Evolutionary conservation across 2,113 vertebrate genomes (phyloP).

Genomic region (Sylvilagus bachmani): DNA sequence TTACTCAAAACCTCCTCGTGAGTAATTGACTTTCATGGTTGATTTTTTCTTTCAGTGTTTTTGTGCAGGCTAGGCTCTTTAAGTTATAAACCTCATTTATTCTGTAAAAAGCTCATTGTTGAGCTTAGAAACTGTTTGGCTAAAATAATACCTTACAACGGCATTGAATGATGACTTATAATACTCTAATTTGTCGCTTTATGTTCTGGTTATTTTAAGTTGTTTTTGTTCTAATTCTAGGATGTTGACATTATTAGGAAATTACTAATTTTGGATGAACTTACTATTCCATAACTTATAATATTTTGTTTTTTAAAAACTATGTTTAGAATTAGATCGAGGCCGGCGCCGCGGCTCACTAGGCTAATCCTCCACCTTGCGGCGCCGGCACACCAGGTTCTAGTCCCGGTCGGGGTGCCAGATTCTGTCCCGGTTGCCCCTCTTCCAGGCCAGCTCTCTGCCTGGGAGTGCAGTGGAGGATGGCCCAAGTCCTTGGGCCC

Average conservation of each 20-base stretch:
- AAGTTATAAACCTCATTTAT: background rate
- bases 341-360: too few species aligned
- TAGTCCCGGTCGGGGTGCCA: too few species aligned
- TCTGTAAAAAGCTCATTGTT: background rate
- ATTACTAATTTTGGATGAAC: background rate
- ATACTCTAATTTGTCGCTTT: background rate
- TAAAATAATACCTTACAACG: background rate
- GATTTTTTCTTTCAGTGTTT: background rate
- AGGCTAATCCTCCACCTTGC: too few species aligned
- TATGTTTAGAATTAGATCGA: conserved; percentile 8
- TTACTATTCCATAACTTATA: background rate
- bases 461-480: too few species aligned
- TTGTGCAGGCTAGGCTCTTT: background rate
- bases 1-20: background rate
- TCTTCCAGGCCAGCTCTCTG: too few species aligned
- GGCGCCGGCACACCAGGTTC: too few species aligned
- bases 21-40: background rate
- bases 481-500: too few species aligned
- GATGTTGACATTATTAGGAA: background rate
- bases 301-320: conserved; percentile 1
- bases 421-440: too few species aligned
- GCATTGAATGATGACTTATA: background rate
- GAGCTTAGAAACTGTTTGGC: background rate
- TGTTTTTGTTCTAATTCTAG: background rate
- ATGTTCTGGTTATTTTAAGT: conserved; percentile 8